phyloP scores from a whole-genome alignment of 2,113 vertebrate species.

The Ammospiza caudacuta region DNA sequence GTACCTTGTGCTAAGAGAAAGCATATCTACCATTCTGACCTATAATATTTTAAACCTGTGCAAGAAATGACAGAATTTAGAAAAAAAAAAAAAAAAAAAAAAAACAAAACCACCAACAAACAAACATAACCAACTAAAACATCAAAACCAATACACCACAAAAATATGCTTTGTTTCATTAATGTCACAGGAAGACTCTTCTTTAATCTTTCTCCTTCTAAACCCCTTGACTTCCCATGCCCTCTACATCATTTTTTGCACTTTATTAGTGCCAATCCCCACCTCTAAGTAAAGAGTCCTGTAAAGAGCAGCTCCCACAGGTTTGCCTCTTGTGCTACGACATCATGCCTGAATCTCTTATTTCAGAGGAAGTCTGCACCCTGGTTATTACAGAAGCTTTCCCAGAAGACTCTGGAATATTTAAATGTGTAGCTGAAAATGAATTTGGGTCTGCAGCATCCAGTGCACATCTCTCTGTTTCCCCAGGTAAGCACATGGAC shows the following conservation, averaged over 20 bases:
- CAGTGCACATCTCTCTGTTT: constrained; percentile 81
- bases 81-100: no score
- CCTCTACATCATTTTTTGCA: neutral
- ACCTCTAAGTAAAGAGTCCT: neutral
- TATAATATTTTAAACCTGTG: neutral
- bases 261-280: neutral
- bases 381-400: constrained; percentile 90
- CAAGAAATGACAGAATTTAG: neutral
- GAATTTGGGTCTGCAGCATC: constrained; percentile 81
- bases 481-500: constrained; percentile 71
- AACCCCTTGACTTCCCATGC: neutral
- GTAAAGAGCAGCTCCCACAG: neutral
- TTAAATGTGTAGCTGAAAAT: constrained; percentile 87
- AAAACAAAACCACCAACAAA: neutral
- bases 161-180: neutral
- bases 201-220: neutral
- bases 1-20: neutral
- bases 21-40: neutral
- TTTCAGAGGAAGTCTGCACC: constrained; percentile 88
- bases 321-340: neutral
- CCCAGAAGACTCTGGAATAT: constrained; percentile 88
- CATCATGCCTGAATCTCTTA: neutral
- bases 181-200: neutral
- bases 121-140: neutral
- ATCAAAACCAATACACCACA: neutral